Evolutionary conservation across 1,140 invertebrate species (phyloP).

Genomic region (Lordiphosa collinella): DNA sequence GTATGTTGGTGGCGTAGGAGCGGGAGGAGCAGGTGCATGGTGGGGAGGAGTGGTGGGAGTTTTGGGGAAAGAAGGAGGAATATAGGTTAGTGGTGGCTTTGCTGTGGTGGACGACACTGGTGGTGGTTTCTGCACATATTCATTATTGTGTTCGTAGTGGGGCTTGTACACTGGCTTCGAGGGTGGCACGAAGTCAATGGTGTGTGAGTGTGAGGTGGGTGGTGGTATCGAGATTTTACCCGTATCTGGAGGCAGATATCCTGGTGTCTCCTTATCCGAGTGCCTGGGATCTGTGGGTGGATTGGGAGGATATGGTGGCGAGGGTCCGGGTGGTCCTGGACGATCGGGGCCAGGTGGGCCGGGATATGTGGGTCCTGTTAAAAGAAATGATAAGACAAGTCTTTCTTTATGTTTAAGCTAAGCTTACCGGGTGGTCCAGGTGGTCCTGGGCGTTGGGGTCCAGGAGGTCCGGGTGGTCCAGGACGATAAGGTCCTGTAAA

Average conservation of each 20-base stretch:
- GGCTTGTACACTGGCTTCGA: constrained; percentile 43
- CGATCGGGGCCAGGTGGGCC: constrained; percentile 23
- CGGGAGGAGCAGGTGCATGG: constrained; percentile 46
- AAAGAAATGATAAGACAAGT: neutral
- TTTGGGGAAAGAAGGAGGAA: constrained; percentile 70
- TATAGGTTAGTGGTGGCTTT: constrained; percentile 69
- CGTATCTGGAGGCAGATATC: constrained; percentile 70
- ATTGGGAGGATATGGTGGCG: constrained; percentile 14
- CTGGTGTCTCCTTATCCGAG: constrained; percentile 63
- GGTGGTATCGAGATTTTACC: constrained; percentile 59
- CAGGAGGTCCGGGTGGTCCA: constrained; percentile 47
- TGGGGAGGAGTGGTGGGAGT: constrained; percentile 36
- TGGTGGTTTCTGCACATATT: constrained; percentile 61
- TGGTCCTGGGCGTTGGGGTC: constrained; percentile 18
- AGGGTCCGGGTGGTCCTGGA: constrained; percentile 34
- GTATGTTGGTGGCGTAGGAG: constrained; percentile 38
- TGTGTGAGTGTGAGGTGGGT: constrained; percentile 42
- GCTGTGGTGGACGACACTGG: constrained; percentile 37
- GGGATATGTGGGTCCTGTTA: constrained; percentile 14
- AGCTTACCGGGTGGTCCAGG: constrained; percentile 31
- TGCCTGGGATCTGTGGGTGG: constrained; percentile 57
- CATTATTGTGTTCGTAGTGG: constrained; percentile 67
- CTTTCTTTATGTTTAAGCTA: neutral
- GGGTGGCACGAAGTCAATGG: constrained; percentile 43
- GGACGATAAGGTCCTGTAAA: constrained; percentile 28